Conservation (phyloP, 2,797 vertebrate genomes). For the Falco concolor region DNA sequence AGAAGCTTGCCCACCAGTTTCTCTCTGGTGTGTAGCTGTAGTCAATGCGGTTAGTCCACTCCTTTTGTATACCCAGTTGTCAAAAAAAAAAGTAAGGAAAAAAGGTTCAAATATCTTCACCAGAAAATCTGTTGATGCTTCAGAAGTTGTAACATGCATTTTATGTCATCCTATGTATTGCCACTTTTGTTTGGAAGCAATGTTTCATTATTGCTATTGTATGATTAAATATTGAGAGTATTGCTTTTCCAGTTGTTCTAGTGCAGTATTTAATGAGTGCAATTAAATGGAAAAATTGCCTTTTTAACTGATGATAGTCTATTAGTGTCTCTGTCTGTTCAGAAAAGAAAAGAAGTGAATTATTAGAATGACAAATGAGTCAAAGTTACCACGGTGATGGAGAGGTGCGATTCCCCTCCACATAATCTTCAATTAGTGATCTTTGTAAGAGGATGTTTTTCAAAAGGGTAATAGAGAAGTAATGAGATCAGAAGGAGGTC, state of each 20-base stretch:
- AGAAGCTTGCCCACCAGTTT: background rate
- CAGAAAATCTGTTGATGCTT: background rate
- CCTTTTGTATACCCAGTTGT: background rate
- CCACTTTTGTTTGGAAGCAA: slow-evolving; percentile 72
- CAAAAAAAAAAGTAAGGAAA: background rate
- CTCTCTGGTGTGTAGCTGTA: background rate
- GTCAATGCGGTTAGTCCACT: background rate
- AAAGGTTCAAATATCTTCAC: background rate
- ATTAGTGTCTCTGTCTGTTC: slow-evolving; percentile 81
- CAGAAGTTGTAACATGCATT: slow-evolving; percentile 42
- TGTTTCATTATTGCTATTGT: slow-evolving; percentile 74
- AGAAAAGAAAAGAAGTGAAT: slow-evolving; percentile 80
- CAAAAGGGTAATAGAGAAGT: slow-evolving; percentile 85
- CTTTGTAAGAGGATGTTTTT: slow-evolving; percentile 86
- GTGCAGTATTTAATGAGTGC: slow-evolving; percentile 79
- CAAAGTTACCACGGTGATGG: slow-evolving; percentile 80
- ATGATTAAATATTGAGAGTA: slow-evolving; percentile 82
- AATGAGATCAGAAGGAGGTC: slow-evolving; percentile 90
- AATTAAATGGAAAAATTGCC: slow-evolving; percentile 86
- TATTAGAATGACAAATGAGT: slow-evolving; percentile 84
- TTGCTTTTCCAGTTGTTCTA: slow-evolving; percentile 82
- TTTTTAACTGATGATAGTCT: slow-evolving; percentile 81
- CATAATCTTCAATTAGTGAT: slow-evolving; percentile 93
- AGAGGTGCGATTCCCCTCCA: slow-evolving; percentile 80
- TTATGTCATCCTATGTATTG: slow-evolving; percentile 56